Conservation (phyloP, 53 echinoderm and acorn worm genomes). For the Crossaster papposus region DNA sequence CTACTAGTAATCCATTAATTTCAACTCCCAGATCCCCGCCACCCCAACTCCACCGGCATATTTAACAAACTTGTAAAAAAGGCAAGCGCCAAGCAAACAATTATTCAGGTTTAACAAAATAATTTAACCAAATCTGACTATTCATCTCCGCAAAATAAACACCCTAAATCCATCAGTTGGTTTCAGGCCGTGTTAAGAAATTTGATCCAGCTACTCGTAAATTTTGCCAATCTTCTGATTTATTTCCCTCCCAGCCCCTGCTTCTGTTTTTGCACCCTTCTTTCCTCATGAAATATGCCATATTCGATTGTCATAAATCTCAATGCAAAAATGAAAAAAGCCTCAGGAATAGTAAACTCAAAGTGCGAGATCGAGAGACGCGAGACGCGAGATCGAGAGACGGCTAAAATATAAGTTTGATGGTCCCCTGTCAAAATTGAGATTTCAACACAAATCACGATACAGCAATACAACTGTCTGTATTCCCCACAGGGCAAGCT, state of each 20-base stretch:
- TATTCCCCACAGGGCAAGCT: neutral
- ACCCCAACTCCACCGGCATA: neutral
- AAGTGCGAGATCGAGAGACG: too few relatives aligned
- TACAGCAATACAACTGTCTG: neutral
- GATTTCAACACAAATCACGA: neutral
- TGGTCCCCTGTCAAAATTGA: neutral
- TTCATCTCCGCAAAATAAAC: neutral
- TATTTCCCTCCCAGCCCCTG: neutral
- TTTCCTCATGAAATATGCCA: neutral
- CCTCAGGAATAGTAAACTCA: neutral
- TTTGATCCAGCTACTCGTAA: neutral
- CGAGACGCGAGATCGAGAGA: too few relatives aligned
- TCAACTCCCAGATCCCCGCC: neutral
- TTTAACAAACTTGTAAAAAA: neutral
- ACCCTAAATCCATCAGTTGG: neutral
- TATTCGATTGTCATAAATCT: slow-evolving; percentile 6
- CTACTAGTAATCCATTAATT: neutral
- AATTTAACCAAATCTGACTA: neutral
- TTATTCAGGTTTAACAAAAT: neutral
- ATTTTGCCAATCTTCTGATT: neutral
- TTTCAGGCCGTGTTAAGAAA: slow-evolving; percentile 16
- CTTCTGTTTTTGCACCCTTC: neutral
- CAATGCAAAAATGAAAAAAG: neutral
- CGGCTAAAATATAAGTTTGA: neutral
- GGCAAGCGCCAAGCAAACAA: neutral